Evolutionary conservation across 2,797 vertebrate genomes (phyloP).

Genomic region (Pterois miles): DNA sequence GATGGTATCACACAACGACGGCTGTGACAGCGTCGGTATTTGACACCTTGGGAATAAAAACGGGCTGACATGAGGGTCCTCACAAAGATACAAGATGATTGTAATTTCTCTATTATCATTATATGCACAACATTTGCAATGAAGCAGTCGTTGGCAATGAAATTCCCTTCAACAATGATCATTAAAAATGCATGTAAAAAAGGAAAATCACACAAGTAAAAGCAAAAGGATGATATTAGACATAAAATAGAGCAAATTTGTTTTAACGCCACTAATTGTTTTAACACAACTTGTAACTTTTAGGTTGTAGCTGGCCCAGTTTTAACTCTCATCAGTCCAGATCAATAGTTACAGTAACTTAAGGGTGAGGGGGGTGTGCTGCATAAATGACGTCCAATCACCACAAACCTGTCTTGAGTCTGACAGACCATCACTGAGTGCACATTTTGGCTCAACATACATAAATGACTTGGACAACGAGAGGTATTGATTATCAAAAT

Average conservation of each 20-base stretch:
- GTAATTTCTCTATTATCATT: background rate
- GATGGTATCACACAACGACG: accelerated
- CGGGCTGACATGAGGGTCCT: accelerated
- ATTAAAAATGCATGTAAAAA: background rate
- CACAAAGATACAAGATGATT: too few relatives aligned
- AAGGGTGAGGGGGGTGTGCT: too few relatives aligned
- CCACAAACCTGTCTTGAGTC: too few relatives aligned
- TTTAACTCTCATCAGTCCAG: conserved; percentile 9
- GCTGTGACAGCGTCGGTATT: background rate
- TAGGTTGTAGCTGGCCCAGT: too few relatives aligned
- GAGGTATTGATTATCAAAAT: conserved; percentile 8
- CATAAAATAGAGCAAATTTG: background rate
- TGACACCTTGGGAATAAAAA: accelerated
- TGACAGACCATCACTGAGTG: too few relatives aligned
- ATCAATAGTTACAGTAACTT: too few relatives aligned
- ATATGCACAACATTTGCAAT: background rate
- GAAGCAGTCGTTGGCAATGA: background rate
- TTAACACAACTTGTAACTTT: too few relatives aligned
- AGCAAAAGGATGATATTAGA: background rate
- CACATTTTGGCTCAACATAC: background rate
- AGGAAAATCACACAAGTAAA: too few relatives aligned
- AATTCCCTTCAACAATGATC: background rate
- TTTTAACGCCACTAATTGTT: too few relatives aligned
- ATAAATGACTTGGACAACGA: background rate
- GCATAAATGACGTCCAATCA: conserved; percentile 15